Evolutionary conservation across 2,797 vertebrate genomes (phyloP).

Genomic region (Galago senegalensis): DNA sequence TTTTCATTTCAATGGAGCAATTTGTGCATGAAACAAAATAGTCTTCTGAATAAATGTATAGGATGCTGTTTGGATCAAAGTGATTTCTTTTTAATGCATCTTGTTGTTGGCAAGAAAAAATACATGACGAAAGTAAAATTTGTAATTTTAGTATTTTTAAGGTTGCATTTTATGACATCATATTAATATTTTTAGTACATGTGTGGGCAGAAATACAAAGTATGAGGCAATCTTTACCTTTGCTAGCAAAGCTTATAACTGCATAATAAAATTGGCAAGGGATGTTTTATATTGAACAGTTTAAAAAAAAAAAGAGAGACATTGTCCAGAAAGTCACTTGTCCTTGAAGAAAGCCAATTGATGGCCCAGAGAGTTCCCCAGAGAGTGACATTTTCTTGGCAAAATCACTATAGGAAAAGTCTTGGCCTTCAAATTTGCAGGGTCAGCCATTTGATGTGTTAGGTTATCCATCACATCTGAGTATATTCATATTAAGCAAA

Average conservation of each 20-base stretch:
- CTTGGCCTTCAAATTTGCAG: background rate
- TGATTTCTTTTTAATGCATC: background rate
- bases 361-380: background rate
- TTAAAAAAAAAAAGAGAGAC: background rate
- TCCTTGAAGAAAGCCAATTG: background rate
- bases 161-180: background rate
- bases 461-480: background rate
- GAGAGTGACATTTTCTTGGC: background rate
- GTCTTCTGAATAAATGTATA: constrained; percentile 36
- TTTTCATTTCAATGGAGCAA: constrained; percentile 26
- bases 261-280: background rate
- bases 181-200: background rate
- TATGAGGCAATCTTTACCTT: background rate
- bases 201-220: background rate
- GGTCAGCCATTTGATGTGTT: background rate
- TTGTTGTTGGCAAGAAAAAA: background rate
- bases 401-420: background rate
- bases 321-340: background rate
- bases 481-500: background rate
- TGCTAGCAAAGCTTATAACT: background rate
- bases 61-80: constrained; percentile 17
- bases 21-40: constrained; percentile 52
- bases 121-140: background rate
- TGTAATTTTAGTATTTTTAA: background rate
- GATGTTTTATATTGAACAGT: background rate